A percentile compares a stretch with the other conserved stretches of the same genome.
Evolutionary conservation across 2,888 invertebrate species (phyloP).

Genomic region (Leucozona laternaria): DNA sequence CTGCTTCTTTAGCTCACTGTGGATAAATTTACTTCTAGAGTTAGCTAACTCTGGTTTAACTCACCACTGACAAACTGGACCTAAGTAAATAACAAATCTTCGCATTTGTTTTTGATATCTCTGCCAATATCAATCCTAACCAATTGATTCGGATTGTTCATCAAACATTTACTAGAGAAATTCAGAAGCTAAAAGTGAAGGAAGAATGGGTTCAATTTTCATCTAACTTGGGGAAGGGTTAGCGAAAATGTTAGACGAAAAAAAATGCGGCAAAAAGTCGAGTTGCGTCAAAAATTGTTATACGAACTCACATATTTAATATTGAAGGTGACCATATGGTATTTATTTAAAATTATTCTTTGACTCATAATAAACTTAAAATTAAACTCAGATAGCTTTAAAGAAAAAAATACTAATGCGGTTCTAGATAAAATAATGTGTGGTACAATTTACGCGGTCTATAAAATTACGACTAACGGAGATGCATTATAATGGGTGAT

Average conservation of each 20-base stretch:
- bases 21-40: too few relatives aligned
- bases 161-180: constrained; percentile 11
- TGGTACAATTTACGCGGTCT: too few relatives aligned
- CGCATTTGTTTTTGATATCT: too few relatives aligned
- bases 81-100: too few relatives aligned
- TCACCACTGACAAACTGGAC: too few relatives aligned
- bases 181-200: constrained; percentile 19
- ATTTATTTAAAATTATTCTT: not conserved
- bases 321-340: not conserved
- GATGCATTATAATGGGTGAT: too few relatives aligned
- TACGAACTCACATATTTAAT: constrained; percentile 9
- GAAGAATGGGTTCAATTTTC: constrained; percentile 26
- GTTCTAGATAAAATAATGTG: too few relatives aligned
- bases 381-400: not conserved
- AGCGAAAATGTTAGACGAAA: constrained; percentile 29
- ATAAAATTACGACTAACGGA: too few relatives aligned
- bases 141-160: constrained; percentile 2
- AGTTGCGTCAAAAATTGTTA: constrained; percentile 49
- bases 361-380: not conserved
- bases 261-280: constrained; percentile 45
- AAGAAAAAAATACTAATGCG: too few relatives aligned
- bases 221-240: constrained; percentile 4
- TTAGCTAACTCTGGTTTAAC: too few relatives aligned
- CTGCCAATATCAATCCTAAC: not conserved
- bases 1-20: too few relatives aligned